These are phyloP conservation scores for Cossypha dichroa DNA, from an alignment of 2,797 vertebrate species.

Conservation along the genomic window DNA sequence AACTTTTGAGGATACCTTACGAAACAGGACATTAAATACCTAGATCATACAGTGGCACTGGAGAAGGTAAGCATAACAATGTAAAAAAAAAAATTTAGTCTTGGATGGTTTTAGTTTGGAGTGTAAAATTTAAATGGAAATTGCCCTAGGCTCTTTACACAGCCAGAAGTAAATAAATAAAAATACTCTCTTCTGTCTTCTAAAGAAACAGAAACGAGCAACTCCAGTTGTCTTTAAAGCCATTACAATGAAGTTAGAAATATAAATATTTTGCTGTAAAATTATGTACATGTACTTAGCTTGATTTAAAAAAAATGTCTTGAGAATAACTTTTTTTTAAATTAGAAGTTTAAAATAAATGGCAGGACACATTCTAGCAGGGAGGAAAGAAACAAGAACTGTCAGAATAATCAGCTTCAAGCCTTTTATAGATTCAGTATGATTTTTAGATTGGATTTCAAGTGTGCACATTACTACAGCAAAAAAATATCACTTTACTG, in stretches of 20 bases:
- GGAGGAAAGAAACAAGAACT: background rate
- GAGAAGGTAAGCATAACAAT: background rate
- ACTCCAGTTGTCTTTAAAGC: background rate
- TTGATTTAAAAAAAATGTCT: background rate
- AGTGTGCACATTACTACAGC: background rate
- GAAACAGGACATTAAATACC: background rate
- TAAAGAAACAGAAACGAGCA: background rate
- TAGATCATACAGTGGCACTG: background rate
- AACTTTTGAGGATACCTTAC: background rate
- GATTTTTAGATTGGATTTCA: background rate
- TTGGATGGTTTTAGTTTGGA: background rate
- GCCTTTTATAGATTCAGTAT: background rate
- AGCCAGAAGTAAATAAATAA: background rate
- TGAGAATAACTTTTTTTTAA: background rate
- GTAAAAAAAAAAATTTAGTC: background rate
- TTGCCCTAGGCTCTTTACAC: background rate
- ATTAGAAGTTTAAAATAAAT: background rate
- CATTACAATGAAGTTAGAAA: background rate
- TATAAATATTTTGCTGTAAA: background rate
- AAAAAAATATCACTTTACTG: background rate
- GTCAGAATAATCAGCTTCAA: background rate
- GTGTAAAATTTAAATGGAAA: background rate
- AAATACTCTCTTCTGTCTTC: background rate
- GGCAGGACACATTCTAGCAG: background rate
- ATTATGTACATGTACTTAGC: background rate